These are phyloP conservation scores for Perccottus glenii DNA, from an alignment of 2,113 vertebrate species.

Conservation along the genomic window DNA sequence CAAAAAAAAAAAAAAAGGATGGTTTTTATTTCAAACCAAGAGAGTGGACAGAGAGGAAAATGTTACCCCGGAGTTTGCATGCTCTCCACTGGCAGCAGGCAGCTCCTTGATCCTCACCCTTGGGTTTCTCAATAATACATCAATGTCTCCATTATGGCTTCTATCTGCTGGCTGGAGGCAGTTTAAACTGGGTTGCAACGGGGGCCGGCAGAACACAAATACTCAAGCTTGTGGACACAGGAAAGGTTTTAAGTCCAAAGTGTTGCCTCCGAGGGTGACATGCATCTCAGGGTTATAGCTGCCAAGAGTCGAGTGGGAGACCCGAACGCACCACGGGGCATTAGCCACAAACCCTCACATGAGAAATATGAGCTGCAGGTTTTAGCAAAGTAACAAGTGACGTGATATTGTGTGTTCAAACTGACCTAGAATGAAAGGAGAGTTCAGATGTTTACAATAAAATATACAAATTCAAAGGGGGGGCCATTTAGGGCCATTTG, in stretches of 20 bases:
- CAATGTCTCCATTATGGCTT: conserved; percentile 75
- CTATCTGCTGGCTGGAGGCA: conserved; percentile 66
- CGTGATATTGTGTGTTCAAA: conserved; percentile 12
- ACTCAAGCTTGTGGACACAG: conserved; percentile 67
- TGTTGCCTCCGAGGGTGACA: conserved; percentile 69
- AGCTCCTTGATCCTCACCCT: conserved; percentile 71
- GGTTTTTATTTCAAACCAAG: conserved; percentile 38
- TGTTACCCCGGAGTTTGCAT: conserved; percentile 62
- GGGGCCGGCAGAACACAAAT: conserved; percentile 56
- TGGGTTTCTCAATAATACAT: conserved; percentile 79
- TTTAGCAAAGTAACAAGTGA: conserved; percentile 36
- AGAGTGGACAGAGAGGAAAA: conserved; percentile 59
- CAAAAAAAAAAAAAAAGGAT: conserved; percentile 26
- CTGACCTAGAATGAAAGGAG: background rate
- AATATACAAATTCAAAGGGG: background rate
- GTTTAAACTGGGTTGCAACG: conserved; percentile 57
- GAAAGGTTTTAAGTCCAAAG: conserved; percentile 77
- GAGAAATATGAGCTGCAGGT: conserved; percentile 24
- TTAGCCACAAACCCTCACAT: conserved; percentile 4
- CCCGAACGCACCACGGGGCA: conserved; percentile 56
- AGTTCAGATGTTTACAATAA: conserved; percentile 3
- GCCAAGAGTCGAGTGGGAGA: conserved; percentile 16
- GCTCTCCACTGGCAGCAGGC: conserved; percentile 50
- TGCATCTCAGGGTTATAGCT: conserved; percentile 50
- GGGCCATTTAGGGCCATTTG: too few species aligned